Conservation (phyloP, 2,797 vertebrate species). For the Pelodytes ibericus region DNA sequence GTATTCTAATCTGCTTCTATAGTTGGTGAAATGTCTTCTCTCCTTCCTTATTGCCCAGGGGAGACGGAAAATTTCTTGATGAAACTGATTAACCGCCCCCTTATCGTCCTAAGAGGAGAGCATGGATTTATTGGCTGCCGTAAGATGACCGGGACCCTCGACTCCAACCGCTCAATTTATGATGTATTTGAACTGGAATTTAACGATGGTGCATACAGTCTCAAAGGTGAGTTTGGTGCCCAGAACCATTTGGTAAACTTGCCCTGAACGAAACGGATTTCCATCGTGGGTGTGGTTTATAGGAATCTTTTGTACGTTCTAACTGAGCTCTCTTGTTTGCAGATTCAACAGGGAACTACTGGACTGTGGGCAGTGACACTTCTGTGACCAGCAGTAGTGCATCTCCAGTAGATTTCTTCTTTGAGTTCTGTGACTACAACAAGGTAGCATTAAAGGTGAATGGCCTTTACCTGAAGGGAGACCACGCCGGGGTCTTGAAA, state of each 20-base stretch:
- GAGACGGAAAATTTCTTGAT: slow-evolving; percentile 93
- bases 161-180: slow-evolving; percentile 93
- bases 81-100: slow-evolving; percentile 97
- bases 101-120: slow-evolving; percentile 93
- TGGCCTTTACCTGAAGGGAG: slow-evolving; percentile 92
- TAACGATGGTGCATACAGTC: slow-evolving; percentile 89
- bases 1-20: no score
- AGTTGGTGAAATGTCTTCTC: neutral
- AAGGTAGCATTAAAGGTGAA: slow-evolving; percentile 93
- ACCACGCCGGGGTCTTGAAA: slow-evolving; percentile 96
- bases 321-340: neutral
- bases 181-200: slow-evolving; percentile 96
- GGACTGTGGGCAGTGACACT: slow-evolving; percentile 90
- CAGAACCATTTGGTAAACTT: neutral
- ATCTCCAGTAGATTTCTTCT: slow-evolving; percentile 89
- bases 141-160: slow-evolving; percentile 93
- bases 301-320: neutral
- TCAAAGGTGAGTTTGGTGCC: slow-evolving; percentile 77
- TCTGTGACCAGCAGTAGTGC: slow-evolving; percentile 94
- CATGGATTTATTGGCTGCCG: slow-evolving; percentile 98
- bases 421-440: slow-evolving; percentile 98
- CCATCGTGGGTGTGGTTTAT: neutral
- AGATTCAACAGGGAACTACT: slow-evolving; percentile 98
- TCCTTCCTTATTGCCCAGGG: slow-evolving; percentile 66
- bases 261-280: no score